Percentiles rank a stretch among this genome's conserved stretches.
phyloP scores from a whole-genome alignment of 2,888 invertebrate species.

The Lasiommata megera region DNA sequence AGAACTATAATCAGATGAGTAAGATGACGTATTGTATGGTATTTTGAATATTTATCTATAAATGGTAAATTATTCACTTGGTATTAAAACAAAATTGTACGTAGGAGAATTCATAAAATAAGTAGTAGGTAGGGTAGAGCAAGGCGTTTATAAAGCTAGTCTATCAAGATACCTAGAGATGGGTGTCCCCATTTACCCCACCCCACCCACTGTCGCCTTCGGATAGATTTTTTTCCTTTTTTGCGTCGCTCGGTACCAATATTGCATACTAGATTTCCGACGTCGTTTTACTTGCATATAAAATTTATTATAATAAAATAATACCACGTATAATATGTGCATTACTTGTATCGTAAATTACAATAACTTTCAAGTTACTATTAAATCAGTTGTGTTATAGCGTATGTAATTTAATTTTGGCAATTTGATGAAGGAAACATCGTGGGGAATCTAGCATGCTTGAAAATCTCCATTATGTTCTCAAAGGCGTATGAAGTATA shows the following conservation, averaged over 20 bases:
- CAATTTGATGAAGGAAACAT: too few species aligned
- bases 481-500: too few species aligned
- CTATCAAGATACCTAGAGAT: constrained; percentile 26
- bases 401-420: too few species aligned
- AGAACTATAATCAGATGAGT: too few species aligned
- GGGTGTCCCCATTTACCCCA: constrained; percentile 13
- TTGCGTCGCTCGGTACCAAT: constrained; percentile 54
- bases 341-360: too few species aligned
- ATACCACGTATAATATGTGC: too few species aligned
- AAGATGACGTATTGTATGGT: too few species aligned
- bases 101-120: not conserved
- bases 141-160: constrained; percentile 11
- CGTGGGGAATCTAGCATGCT: too few species aligned
- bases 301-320: not conserved
- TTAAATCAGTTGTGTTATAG: too few species aligned
- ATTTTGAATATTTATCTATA: too few species aligned
- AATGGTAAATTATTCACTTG: not conserved
- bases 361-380: too few species aligned
- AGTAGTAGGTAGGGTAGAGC: not conserved
- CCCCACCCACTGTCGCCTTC: constrained; percentile 53
- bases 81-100: not conserved
- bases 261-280: constrained; percentile 53
- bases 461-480: too few species aligned
- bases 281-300: not conserved
- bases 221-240: constrained; percentile 59